Percentiles rank a stretch among this genome's conserved stretches.
phyloP scores from a whole-genome alignment of 2,888 invertebrate genomes.

The Chloroclystis v-ata region DNA sequence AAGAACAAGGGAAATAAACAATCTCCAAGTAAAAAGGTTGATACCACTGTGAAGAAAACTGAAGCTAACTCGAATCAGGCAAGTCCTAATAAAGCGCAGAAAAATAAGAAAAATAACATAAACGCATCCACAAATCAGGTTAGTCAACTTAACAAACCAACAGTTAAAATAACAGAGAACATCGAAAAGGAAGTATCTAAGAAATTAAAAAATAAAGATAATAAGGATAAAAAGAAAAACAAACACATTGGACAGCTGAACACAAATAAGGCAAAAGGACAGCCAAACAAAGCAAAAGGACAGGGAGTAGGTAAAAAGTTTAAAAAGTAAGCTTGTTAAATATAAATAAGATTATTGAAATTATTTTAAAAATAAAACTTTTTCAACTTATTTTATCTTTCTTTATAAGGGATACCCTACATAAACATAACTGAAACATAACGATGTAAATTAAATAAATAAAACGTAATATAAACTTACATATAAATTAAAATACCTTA shows the following conservation, averaged over 20 bases:
- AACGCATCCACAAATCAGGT: constrained; percentile 5
- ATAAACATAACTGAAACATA: background rate
- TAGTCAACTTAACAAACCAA: constrained; percentile 32
- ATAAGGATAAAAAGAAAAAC: constrained; percentile 54
- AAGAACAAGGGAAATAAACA: constrained; percentile 30
- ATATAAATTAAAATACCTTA: constrained; percentile 1
- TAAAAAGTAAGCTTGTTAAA: constrained; percentile 33
- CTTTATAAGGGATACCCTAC: background rate
- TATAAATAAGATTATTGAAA: constrained; percentile 6
- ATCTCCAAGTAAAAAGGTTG: constrained; percentile 18
- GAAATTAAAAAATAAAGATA: constrained; percentile 56
- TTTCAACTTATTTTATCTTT: constrained; percentile 8
- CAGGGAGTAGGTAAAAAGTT: constrained; percentile 41
- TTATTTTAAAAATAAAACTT: constrained; percentile 33
- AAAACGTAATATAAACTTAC: background rate
- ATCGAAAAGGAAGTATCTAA: constrained; percentile 48
- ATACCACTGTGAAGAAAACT: constrained; percentile 17
- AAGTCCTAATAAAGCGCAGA: constrained; percentile 30
- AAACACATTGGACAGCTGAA: constrained; percentile 60
- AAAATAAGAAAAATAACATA: constrained; percentile 35
- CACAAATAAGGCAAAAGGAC: constrained; percentile 36
- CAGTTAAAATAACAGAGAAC: constrained; percentile 46
- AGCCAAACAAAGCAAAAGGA: constrained; percentile 20
- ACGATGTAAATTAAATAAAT: background rate
- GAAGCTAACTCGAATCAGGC: constrained; percentile 14